Evolutionary conservation across 2,797 vertebrate genomes (phyloP), one percentile per base, ranked within the genome.

Genomic region (Epinephelus awoara): DNA sequence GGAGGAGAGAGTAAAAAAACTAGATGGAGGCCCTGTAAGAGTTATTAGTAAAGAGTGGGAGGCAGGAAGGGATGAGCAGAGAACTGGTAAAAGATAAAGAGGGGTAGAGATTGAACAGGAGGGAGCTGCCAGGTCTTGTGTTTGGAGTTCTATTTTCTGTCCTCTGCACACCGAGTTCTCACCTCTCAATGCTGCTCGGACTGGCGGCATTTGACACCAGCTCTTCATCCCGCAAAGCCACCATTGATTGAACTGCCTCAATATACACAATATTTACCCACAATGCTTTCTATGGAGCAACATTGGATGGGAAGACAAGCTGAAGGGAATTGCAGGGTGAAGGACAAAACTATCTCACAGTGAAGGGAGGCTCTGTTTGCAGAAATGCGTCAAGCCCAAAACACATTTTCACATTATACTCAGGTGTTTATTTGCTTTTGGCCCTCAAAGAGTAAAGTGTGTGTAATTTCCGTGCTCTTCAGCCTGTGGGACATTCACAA

Each of bases 41-140:
- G 78, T 88, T 89, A 88, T 93, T 92, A 90, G 75, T 78, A 71
- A 69, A 83, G 79, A 82, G 65, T 0, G 6, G 86, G 85, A 89
- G 63, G 77, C 64, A 52, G 71, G 59, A 17, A 77, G 51, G 47
- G 80, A 89, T 68, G 71, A 89, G 83, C 57, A 17, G 67, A 63
- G 34, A 6, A 25, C 42, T 55, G 52, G 42, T 42, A 42, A 64
- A 64, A 82, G 79, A 84, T 79, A 76, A 75, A 73, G 62, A 74
- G 63, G 42, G 52, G 77, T 49, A 34, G 34, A 34, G 34, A 34
- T 34, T 88, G 82, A 84, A 77, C 69, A 71, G 18, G n/a, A 59
- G 27, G 64, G 54, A 63, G 52, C 56, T 72, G 59, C 63, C 65
- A 65, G 77, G 50, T 63, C 66, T 65, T n/a, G 51, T 77, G 67